phyloP scores from a whole-genome alignment of 2,797 vertebrate species.

The Parotocinclus haroldoi region DNA sequence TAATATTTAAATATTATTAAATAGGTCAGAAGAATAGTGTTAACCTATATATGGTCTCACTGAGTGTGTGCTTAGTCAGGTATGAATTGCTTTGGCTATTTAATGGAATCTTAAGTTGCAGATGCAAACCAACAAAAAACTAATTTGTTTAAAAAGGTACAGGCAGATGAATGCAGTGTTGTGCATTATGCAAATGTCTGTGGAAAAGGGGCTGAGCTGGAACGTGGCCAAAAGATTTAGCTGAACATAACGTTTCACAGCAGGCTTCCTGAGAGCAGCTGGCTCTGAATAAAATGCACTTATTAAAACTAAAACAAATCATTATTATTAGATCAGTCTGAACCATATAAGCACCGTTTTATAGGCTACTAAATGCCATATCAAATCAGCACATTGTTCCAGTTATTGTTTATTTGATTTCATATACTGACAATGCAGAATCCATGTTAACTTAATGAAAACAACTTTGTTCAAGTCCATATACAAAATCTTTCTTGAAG shows the following conservation, averaged over 20 bases:
- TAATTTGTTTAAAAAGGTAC: no score
- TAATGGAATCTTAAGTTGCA: no score
- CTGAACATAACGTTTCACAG: slow-evolving; percentile 21
- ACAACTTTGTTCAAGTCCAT: slow-evolving; percentile 29
- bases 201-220: slow-evolving; percentile 3
- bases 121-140: no score
- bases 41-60: no score
- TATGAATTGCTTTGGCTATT: no score
- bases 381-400: slow-evolving; percentile 40
- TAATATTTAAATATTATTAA: no score
- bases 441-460: slow-evolving; percentile 29
- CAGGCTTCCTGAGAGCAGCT: slow-evolving; percentile 5
- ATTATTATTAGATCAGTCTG: slow-evolving; percentile 16
- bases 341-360: slow-evolving; percentile 11
- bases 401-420: slow-evolving; percentile 67
- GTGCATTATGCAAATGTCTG: slow-evolving; percentile 35
- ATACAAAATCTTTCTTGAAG: slow-evolving; percentile 42
- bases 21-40: no score
- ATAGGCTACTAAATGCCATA: neutral
- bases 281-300: neutral
- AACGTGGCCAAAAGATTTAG: slow-evolving; percentile 24
- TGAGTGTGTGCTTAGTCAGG: no score
- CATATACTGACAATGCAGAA: slow-evolving; percentile 68
- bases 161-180: no score
- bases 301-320: slow-evolving; percentile 7